A percentile compares a stretch with the other conserved stretches of the same genome.
Conservation (phyloP, 2,113 vertebrate species). For the Isurus oxyrinchus region DNA sequence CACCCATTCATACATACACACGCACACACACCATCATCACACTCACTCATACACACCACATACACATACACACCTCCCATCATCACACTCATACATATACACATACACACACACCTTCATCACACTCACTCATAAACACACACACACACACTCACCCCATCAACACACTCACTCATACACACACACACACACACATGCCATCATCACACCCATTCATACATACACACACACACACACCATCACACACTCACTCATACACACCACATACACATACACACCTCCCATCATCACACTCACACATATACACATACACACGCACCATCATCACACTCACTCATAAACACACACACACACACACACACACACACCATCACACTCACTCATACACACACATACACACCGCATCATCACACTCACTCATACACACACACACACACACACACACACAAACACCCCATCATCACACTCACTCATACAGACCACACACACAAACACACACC, state of each 20-base stretch:
- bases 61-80: too few relatives aligned
- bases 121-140: background rate
- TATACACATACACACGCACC: background rate
- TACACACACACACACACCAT: background rate
- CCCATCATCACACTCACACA: background rate
- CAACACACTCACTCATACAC: background rate
- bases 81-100: background rate
- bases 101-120: too few relatives aligned
- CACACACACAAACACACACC: background rate
- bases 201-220: background rate
- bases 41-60: background rate
- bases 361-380: background rate
- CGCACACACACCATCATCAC: background rate
- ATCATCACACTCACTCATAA: too few relatives aligned
- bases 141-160: background rate
- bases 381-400: background rate
- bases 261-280: background rate
- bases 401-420: background rate
- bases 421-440: background rate
- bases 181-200: background rate
- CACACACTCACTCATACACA: background rate
- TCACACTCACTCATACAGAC: background rate
- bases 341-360: background rate
- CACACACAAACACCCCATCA: background rate
- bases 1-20: background rate